A percentile compares a stretch with the other conserved stretches of the same genome.
Evolutionary conservation across 2,797 vertebrate genomes (phyloP).

Genomic region (Phrynocephalus forsythii): DNA sequence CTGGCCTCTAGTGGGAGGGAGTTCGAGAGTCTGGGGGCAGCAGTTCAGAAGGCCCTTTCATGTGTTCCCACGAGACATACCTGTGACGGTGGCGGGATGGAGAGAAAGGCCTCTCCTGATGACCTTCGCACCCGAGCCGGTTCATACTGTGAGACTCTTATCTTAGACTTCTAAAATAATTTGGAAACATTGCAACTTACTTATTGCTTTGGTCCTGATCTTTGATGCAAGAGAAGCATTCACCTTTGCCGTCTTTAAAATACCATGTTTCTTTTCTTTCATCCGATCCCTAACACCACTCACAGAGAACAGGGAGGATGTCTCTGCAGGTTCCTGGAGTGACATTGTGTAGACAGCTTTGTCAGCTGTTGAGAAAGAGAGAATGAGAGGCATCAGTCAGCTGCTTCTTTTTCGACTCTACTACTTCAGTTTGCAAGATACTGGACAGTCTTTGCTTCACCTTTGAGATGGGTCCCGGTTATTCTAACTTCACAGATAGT

Average conservation of each 20-base stretch:
- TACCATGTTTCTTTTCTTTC: slow-evolving; percentile 68
- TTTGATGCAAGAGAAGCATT: slow-evolving; percentile 73
- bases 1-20: too few species aligned
- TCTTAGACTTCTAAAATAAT: neutral
- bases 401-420: neutral
- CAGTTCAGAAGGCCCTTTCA: too few species aligned
- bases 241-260: slow-evolving; percentile 65
- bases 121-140: too few species aligned
- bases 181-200: slow-evolving; percentile 60
- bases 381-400: neutral
- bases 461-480: neutral
- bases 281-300: slow-evolving; percentile 63
- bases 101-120: too few species aligned
- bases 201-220: slow-evolving; percentile 75
- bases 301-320: slow-evolving; percentile 24
- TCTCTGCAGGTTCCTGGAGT: slow-evolving; percentile 18
- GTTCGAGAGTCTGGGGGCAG: too few species aligned
- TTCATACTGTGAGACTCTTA: too few species aligned
- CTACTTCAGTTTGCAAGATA: neutral
- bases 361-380: slow-evolving; percentile 1
- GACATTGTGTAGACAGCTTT: slow-evolving; percentile 48
- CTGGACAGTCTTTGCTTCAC: neutral
- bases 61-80: too few species aligned
- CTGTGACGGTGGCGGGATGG: too few species aligned
- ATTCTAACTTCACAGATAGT: neutral